Base-by-base conservation (phyloP, 2,888 invertebrate genomes). In the Orthonychiurus folsomi region DNA sequence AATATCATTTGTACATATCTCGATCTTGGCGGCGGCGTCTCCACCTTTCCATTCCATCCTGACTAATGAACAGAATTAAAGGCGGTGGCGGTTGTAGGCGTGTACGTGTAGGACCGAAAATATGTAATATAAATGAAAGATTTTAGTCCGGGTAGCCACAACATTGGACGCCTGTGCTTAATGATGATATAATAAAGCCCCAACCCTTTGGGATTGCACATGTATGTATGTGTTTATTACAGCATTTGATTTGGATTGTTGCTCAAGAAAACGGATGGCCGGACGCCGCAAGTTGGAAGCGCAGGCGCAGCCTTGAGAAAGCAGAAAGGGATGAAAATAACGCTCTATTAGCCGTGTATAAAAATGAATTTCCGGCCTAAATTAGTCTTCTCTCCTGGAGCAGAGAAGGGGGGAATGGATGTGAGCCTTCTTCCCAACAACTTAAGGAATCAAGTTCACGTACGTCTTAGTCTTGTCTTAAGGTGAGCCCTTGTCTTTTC, bases 291-390 rank as follows among this genome's bases (percentile, higher is more conserved):
- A 25, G 24, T 20, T 9, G 3, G 59, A 54, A 24, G 27, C 25
- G 20, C 2, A 27, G 50, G 26, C 59, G 59, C 59, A 66, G 66
- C 66, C 66, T 66, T 66, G 66, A 66, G 64, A 60, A 62, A 20
- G 20, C n/a, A n/a, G n/a, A n/a, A 37, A 15, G 37, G 37, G 37
- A 9, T 37, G 5, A 37, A 37, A 37, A 20, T 21, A 63, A 66
- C 66, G 69, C 69, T 69, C 69, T 69, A 69, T 69, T 67, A 68
- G 63, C 63, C 66, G 65, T 65, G 67, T 68, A 70, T 67, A 67
- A 70, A 70, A 67, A 70, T 66, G 68, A 68, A 66, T 68, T 70
- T 70, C 70, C 70, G 70, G 70, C 63, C 65, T 59, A 70, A 70
- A 68, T 70, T 68, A 70, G 68, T 66, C 64, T 63, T 62, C 58